phyloP scores from a whole-genome alignment of 2,888 invertebrate genomes.

The Drosophila kokeensis region DNA sequence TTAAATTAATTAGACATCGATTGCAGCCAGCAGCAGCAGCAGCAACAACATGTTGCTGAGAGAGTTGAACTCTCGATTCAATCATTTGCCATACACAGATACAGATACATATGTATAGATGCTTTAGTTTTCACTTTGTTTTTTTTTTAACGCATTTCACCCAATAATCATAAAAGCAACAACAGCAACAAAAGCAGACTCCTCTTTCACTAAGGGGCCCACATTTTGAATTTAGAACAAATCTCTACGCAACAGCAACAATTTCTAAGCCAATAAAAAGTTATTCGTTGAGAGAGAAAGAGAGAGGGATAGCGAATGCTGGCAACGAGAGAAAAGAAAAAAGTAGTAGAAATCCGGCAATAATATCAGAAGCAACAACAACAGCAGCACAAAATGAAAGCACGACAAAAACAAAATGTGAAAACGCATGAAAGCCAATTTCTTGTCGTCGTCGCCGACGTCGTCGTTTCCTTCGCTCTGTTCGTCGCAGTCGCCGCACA shows the following conservation, averaged over 20 bases:
- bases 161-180: conserved; percentile 60
- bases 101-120: conserved; percentile 13
- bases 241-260: conserved; percentile 61
- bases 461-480: conserved; percentile 53
- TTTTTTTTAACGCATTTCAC: conserved; percentile 54
- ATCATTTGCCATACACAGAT: neutral
- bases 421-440: conserved; percentile 78
- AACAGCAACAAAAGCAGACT: conserved; percentile 13
- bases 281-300: conserved; percentile 45
- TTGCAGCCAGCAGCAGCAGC: conserved; percentile 20
- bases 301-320: conserved; percentile 31
- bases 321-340: conserved; percentile 53
- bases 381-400: conserved; percentile 69
- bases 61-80: conserved; percentile 17
- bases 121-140: conserved; percentile 66
- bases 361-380: conserved; percentile 19
- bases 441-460: conserved; percentile 46
- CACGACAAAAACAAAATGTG: conserved; percentile 81
- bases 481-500: conserved; percentile 64
- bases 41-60: conserved; percentile 48
- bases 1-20: conserved; percentile 40
- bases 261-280: conserved; percentile 76
- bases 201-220: conserved; percentile 67
- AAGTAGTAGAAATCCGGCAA: conserved; percentile 71
- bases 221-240: conserved; percentile 78